Base-by-base conservation (phyloP, 2,113 vertebrate species). In the Ameiurus melas region DNA sequence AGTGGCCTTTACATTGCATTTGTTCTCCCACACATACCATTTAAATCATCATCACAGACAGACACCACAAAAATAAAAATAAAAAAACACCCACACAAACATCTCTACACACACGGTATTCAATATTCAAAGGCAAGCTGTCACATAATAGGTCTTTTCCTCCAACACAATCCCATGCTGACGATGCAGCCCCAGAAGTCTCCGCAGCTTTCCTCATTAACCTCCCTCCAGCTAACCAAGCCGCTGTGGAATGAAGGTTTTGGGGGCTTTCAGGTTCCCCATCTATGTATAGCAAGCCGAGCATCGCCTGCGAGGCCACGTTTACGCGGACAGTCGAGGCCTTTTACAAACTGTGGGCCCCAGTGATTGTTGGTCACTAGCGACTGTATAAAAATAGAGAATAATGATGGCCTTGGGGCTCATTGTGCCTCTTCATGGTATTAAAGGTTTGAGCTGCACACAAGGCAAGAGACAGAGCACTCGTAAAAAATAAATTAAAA, bases 41-140 rank as follows among this genome's bases (percentile, higher is more conserved):
- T 88, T 85, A 47, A 89, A 89, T 39, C 78, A 36, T 84, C 82
- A 66, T 86, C 53, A 73, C 22, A 77, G 85, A 85, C 73, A 51
- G 39, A 68, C 12, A 78, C 19, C 73, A 57, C 3, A 43, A 43
- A 43, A 43, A 43, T 39, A 2, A 1, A 39, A 39, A 39, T 43
- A 27, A 79, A 87, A 57, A 22, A 73, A 87, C 89, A 88, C 68
- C 81, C 62, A 86, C 82, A 30, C 85, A 90, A 90, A 92, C 89
- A 91, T 71, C 60, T 85, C 85, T 90, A 84, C 64, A 87, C 83
- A 87, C 83, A 82, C 86, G 84, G 75, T 93, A 93, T 94, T 94
- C 92, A 94, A 92, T 94, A 95, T 94, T 93, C 89, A 95, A 92
- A 91, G 93, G 82, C 91, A 93, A 94, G 93, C 92, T 94, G 94